Conservation (phyloP, 1,140 invertebrate species). For the Choristoneura fumiferana region DNA sequence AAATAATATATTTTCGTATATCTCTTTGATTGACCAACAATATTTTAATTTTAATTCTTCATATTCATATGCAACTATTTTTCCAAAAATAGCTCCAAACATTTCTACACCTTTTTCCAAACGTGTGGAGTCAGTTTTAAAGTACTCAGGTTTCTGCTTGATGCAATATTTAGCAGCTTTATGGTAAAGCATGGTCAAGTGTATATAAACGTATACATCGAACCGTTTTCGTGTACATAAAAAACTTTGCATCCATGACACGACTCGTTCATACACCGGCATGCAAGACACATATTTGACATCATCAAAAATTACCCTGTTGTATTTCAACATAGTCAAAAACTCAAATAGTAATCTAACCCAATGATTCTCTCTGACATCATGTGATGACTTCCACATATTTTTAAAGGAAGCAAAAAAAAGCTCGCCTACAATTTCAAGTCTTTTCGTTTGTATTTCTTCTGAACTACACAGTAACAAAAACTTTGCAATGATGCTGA, state of each 20-base stretch:
- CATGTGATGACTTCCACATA: not conserved
- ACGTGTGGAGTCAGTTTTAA: slow-evolving; percentile 29
- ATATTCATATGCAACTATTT: slow-evolving; percentile 46
- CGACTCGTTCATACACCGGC: slow-evolving; percentile 39
- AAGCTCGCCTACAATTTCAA: slow-evolving; percentile 34
- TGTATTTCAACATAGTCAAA: slow-evolving; percentile 39
- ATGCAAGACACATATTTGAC: slow-evolving; percentile 32
- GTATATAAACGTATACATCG: slow-evolving; percentile 35
- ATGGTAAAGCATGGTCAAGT: slow-evolving; percentile 50
- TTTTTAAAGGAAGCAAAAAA: slow-evolving; percentile 37
- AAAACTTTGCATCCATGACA: slow-evolving; percentile 31
- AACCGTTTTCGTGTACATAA: slow-evolving; percentile 36
- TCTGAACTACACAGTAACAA: slow-evolving; percentile 41
- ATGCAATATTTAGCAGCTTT: slow-evolving; percentile 39
- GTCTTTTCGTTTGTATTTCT: slow-evolving; percentile 31
- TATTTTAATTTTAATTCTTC: slow-evolving; percentile 38
- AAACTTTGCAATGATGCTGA: slow-evolving; percentile 44
- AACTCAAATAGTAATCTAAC: slow-evolving; percentile 22
- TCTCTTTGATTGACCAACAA: slow-evolving; percentile 41
- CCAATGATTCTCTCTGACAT: slow-evolving; percentile 6
- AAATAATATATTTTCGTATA: slow-evolving; percentile 35
- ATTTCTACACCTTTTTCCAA: slow-evolving; percentile 35
- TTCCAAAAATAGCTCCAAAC: slow-evolving; percentile 44
- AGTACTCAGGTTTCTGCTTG: slow-evolving; percentile 34
- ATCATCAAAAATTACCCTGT: slow-evolving; percentile 41